phyloP scores from a whole-genome alignment of 2,797 vertebrate genomes.

The Gallirallus australis region DNA sequence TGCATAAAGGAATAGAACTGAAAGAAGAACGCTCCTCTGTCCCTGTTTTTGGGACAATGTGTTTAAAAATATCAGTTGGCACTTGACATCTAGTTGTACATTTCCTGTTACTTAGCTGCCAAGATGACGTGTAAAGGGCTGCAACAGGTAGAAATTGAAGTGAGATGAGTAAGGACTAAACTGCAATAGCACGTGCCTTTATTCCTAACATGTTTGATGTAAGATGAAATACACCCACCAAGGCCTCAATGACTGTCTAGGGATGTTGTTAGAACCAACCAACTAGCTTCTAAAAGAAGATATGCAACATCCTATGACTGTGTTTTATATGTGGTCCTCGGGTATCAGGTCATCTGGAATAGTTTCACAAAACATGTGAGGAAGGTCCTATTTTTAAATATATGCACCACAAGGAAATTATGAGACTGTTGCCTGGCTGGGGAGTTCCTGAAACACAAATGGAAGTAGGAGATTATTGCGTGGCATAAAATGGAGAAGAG shows the following conservation, averaged over 20 bases:
- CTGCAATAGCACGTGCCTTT: background rate
- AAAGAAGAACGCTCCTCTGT: background rate
- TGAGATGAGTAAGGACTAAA: background rate
- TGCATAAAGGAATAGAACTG: background rate
- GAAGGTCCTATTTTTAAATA: background rate
- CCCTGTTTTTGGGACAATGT: fast-evolving
- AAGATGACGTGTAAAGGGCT: background rate
- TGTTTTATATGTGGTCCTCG: background rate
- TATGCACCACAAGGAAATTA: background rate
- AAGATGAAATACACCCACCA: background rate
- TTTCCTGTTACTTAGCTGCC: background rate
- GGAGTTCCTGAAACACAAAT: background rate
- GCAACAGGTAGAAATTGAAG: background rate
- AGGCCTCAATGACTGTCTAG: background rate
- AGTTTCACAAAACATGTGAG: background rate
- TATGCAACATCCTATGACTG: background rate
- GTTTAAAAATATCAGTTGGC: background rate
- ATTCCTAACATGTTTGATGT: background rate
- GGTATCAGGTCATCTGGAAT: background rate
- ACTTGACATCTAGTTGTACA: background rate
- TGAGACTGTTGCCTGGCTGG: background rate
- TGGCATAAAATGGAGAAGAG: background rate
- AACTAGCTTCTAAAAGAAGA: background rate
- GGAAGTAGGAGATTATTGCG: background rate
- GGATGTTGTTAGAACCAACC: background rate